phyloP scores from a whole-genome alignment of 2,888 invertebrate species.

The Amphipoea lucens region DNA sequence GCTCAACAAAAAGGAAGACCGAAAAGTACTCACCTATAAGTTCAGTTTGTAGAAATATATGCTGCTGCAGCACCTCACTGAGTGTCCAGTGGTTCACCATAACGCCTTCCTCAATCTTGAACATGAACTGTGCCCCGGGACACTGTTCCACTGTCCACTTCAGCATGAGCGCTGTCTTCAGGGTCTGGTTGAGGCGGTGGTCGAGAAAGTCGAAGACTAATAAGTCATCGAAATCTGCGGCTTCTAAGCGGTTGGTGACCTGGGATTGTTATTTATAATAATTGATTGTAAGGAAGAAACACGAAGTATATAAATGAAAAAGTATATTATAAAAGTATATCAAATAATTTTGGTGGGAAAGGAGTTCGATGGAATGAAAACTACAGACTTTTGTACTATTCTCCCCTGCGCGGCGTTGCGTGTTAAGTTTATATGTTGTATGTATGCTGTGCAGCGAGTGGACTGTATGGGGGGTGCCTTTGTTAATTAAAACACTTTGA shows the following conservation, averaged over 20 bases:
- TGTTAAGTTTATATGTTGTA: too few relatives aligned
- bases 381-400: too few relatives aligned
- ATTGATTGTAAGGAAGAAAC: not conserved
- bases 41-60: slow-evolving; percentile 68
- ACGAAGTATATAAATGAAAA: too few relatives aligned
- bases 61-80: slow-evolving; percentile 71
- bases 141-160: slow-evolving; percentile 91
- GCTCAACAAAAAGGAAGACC: not conserved
- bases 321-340: not conserved
- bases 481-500: too few relatives aligned
- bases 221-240: slow-evolving; percentile 89
- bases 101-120: slow-evolving; percentile 92
- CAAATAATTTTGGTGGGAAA: not conserved
- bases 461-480: too few relatives aligned
- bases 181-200: slow-evolving; percentile 92
- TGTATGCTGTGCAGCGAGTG: too few relatives aligned
- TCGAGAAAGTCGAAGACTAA: slow-evolving; percentile 91
- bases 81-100: slow-evolving; percentile 90
- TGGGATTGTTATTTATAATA: slow-evolving; percentile 49
- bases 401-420: not conserved
- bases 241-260: slow-evolving; percentile 84
- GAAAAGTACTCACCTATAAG: slow-evolving; percentile 82
- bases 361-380: not conserved
- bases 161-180: slow-evolving; percentile 92
- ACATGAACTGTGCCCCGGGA: slow-evolving; percentile 85